These are phyloP conservation scores for Acleris cristana DNA, from an alignment of 2,888 invertebrate genomes.

Conservation along the genomic window DNA sequence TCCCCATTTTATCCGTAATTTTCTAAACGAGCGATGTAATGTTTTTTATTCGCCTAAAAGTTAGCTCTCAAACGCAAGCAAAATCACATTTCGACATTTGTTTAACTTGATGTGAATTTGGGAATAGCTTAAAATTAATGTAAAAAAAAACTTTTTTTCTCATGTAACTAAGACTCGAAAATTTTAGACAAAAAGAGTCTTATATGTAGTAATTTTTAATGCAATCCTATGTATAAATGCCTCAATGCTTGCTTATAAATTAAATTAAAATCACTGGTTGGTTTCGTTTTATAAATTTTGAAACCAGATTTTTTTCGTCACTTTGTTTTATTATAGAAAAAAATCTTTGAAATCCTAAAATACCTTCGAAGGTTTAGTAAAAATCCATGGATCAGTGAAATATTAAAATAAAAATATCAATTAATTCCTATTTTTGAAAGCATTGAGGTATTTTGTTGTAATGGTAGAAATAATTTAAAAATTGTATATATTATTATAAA, in stretches of 20 bases:
- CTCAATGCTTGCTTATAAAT: conserved; percentile 17
- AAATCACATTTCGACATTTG: conserved; percentile 77
- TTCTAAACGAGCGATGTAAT: conserved; percentile 16
- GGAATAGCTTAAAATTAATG: conserved; percentile 46
- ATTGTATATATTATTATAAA: conserved; percentile 33
- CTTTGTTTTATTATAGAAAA: no score
- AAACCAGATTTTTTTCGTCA: no score
- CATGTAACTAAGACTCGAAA: conserved; percentile 24
- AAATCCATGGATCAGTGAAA: not conserved
- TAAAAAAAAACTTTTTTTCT: conserved; percentile 39
- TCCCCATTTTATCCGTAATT: conserved; percentile 28
- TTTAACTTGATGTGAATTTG: conserved; percentile 74
- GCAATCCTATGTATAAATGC: conserved; percentile 36
- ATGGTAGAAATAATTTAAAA: conserved; percentile 24
- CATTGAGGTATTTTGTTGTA: conserved; percentile 30
- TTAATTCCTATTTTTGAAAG: conserved; percentile 3
- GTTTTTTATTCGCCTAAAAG: conserved; percentile 48
- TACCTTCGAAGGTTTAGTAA: no score
- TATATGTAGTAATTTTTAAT: conserved; percentile 24
- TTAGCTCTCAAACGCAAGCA: conserved; percentile 57
- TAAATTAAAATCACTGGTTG: not conserved
- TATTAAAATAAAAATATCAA: not conserved
- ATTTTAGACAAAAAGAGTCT: conserved; percentile 35
- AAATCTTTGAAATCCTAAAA: no score
- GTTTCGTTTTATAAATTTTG: no score